Conservation (phyloP, 1,140 invertebrate species). For the Pachypsylla venusta region DNA sequence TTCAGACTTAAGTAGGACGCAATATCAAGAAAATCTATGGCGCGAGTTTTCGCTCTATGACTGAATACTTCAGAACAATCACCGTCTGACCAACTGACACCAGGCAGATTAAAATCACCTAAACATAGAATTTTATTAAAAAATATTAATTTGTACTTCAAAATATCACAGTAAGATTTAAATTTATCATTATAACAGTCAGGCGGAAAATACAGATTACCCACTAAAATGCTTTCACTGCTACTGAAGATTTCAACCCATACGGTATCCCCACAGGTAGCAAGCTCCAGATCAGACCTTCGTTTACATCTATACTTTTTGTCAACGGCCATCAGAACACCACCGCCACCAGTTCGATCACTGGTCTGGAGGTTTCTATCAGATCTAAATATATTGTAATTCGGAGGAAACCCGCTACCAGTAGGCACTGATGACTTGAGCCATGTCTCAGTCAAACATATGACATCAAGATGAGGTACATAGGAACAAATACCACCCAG, state of each 20-base stretch:
- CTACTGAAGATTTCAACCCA: not conserved
- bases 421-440: too few relatives aligned
- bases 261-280: not conserved
- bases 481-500: too few relatives aligned
- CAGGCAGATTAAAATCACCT: not conserved
- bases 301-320: not conserved
- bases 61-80: not conserved
- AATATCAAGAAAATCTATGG: not conserved
- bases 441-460: not conserved
- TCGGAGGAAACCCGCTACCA: not conserved
- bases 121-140: not conserved
- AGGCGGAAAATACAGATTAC: not conserved
- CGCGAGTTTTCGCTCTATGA: not conserved
- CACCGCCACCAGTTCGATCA: not conserved
- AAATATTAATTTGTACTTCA: not conserved
- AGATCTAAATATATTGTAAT: not conserved
- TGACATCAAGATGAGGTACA: too few relatives aligned
- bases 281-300: not conserved
- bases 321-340: not conserved
- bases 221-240: not conserved
- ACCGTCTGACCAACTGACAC: not conserved
- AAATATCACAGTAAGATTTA: not conserved
- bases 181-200: not conserved
- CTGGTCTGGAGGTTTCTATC: not conserved
- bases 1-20: not conserved